Conservation (phyloP, 2,888 invertebrate species). For the Colostygia pectinataria region DNA sequence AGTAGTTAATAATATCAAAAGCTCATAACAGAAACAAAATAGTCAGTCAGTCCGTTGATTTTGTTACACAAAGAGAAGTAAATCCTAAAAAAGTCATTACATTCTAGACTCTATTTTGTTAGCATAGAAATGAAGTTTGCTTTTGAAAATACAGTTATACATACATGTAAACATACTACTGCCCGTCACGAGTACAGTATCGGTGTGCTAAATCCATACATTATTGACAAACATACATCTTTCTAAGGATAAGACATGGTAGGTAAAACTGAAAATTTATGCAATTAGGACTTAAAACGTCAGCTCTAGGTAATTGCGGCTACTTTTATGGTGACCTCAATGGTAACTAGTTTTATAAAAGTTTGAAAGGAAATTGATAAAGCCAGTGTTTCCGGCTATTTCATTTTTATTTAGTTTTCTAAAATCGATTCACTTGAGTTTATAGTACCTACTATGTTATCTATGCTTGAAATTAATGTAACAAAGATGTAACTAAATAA, state of each 20-base stretch:
- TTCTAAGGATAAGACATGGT: conserved; percentile 21
- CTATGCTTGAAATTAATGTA: too few relatives aligned
- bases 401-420: too few relatives aligned
- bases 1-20: too few relatives aligned
- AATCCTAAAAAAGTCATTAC: background rate
- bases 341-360: conserved; percentile 1
- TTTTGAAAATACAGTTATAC: too few relatives aligned
- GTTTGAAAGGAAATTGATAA: background rate
- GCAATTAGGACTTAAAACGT: conserved; percentile 20
- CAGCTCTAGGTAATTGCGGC: conserved; percentile 4
- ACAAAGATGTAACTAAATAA: too few relatives aligned
- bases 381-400: too few relatives aligned
- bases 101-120: conserved; percentile 1
- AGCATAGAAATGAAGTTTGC: conserved; percentile 1
- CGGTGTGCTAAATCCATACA: conserved; percentile 36
- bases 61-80: background rate
- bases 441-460: too few relatives aligned
- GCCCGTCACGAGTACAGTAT: conserved; percentile 30
- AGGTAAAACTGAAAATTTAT: conserved; percentile 29
- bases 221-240: conserved; percentile 29
- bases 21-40: too few relatives aligned
- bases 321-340: conserved; percentile 15
- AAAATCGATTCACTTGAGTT: too few relatives aligned
- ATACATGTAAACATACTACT: conserved; percentile 8
- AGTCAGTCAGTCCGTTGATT: too few relatives aligned